Base-by-base conservation (phyloP, 2,113 vertebrate genomes). In the Charadrius vociferus region DNA sequence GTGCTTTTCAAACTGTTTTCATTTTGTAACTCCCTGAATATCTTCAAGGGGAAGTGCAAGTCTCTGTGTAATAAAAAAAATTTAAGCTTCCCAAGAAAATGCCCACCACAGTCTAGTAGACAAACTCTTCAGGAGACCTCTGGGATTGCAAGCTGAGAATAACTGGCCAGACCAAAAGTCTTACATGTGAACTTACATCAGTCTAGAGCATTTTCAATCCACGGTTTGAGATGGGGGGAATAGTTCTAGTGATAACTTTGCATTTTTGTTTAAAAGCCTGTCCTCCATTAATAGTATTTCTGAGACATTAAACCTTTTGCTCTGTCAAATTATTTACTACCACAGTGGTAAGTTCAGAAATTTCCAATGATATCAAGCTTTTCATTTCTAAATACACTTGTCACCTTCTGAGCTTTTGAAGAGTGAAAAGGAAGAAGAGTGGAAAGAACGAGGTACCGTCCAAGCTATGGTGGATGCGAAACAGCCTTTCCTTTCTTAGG, bases 281-380 rank as follows among this genome's bases (percentile, higher is more conserved):
- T 53, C 22, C 14, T 87, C 27, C 29, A 19, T 45, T 72, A 79
- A 24, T 43, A 10, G 7, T 49, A 17, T 61, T 91, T 92, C 58
- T 0, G 0, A 14, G 62, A 49, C 34, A 45, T 62, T 81, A 79
- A 84, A 61, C 5, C 7, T 34, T 81, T 52, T 52, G 3, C 21
- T 89, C 80, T 93, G 49, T 71, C 56, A 73, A 75, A 20, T 68
- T 86, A 39, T 85, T 93, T 79, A 52, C 23, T 72, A 72, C 39
- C 27, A 49, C 15, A 50, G 10, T 26, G 11, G 10, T 23, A 11
- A 74, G 27, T 68, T 89, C 58, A 93, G 70, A 82, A 75, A 68
- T 87, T 93, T 83, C 72, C 41, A 47, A 1, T 47, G 19, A 10
- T 67, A 78, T 43, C 41, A 81, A 63, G 6, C 0, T 29, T 86